Evolutionary conservation across 2,113 vertebrate genomes (phyloP), one percentile per base, ranked within the genome.

Genomic region (Saguinus midas): DNA sequence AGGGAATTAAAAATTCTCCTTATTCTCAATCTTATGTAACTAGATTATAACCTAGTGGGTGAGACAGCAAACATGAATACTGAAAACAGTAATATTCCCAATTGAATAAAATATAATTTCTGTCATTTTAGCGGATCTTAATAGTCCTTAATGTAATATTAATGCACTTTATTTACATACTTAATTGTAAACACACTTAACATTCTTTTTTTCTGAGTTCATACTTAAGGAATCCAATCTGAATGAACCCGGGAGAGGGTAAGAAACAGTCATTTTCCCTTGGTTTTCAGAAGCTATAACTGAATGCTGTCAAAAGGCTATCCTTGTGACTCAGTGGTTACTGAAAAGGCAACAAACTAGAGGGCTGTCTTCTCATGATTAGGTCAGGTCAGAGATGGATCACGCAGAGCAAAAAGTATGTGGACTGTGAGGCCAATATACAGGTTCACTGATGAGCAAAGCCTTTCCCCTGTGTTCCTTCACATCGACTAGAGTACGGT

Each of bases 181-280:
- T 57, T 96, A 83, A 95, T 81, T 95, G n/a, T 92, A 94, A 94
- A 76, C 21, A 87, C 23, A 81, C 35, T 48, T 96, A 87, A 45
- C 72, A 55, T 90, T 87, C 2, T 29, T 96, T 94, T 91, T 85
- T 50, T 90, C 73, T 79, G 61, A 90, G 68, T 82, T 92, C 64
- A 91, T 14, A 82, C 16, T 76, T 68, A 94, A 37, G 66, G 50
- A 91, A 72, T 88, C 43, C 32, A 78, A 52, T 88, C 76, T 85
- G n/a, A 81, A 72, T 87, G 21, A 84, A 87, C n/a, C 37, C 17
- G 16, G 84, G 29, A 90, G 32, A 94, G 12, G 12, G 48, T 9
- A 73, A 66, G 48, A 57, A 66, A 66, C 25, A 91, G 21, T 78
- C 66, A 45, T 37, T 20, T 43, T 68, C 16, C 75, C 6, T n/a